Base-by-base conservation (phyloP, 2,113 vertebrate genomes). In the Sarotherodon lohbergeri region DNA sequence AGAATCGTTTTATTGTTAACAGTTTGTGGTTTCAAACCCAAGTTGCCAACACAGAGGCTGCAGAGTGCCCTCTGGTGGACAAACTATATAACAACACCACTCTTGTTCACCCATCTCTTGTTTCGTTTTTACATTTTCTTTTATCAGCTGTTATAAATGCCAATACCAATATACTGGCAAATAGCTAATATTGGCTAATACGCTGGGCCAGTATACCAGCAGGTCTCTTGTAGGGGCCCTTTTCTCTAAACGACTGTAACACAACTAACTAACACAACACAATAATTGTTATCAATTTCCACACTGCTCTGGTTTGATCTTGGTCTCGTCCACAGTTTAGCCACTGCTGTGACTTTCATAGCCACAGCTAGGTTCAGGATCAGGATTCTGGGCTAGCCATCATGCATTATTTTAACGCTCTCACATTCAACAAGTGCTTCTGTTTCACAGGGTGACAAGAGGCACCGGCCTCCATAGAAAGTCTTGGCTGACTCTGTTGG, bases 311-410 rank as follows among this genome's bases (percentile, higher is more conserved):
- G 41, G 41, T 48, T 76, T 76, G 41, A 29, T 11, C 22, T 48
- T 48, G 14, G 24, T 73, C 14, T 7, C 0, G 0, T 46, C 14
- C 9, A 46, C 39, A 71, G 63, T 43, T 73, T 48, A 27, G 41
- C 5, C 36, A 2, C 68, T 48, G 68, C 41, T 46, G 55, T 7
- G 22, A 17, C 68, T 73, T 29, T 73, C 2, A 73, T 3, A 17
- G 68, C 41, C 41, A 73, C 24, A 73, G 13, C 13, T 9, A 46
- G 39, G n/a, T 27, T 46, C 41, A 46, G 39, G 8, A 29, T 73
- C 9, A 17, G 68, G 22, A 43, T 46, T 46, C 22, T 3, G 3
- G 39, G 39, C 22, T 71, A 71, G 36, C 36, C 36, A 41, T 73
- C 66, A 43, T 27, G 39, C n/a, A 17, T 73, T 73, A 46, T 73